Conservation (phyloP, 2,888 invertebrate genomes). For the Mythimna vitellina region DNA sequence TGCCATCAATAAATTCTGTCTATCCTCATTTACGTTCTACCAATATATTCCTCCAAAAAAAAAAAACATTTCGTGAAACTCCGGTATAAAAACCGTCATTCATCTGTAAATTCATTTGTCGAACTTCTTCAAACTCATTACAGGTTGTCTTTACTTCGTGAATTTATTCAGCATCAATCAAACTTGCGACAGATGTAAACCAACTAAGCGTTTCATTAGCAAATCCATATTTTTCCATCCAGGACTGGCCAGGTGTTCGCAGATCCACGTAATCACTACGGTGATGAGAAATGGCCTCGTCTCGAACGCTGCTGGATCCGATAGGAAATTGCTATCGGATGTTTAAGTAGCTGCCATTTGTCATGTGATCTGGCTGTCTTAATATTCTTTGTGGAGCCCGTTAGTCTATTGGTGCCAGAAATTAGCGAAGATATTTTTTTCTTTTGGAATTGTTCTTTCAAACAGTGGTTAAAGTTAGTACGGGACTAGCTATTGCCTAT, state of each 20-base stretch:
- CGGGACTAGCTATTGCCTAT: background rate
- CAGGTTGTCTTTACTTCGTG: slow-evolving; percentile 55
- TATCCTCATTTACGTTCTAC: slow-evolving; percentile 19
- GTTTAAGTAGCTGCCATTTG: slow-evolving; percentile 64
- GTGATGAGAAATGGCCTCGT: slow-evolving; percentile 72
- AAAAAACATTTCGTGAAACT: slow-evolving; percentile 42
- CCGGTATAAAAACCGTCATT: slow-evolving; percentile 54
- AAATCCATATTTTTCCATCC: slow-evolving; percentile 75
- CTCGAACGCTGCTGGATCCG: slow-evolving; percentile 65
- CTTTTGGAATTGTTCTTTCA: background rate
- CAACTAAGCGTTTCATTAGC: slow-evolving; percentile 80
- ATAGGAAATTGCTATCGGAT: slow-evolving; percentile 70
- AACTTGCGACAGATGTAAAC: slow-evolving; percentile 75
- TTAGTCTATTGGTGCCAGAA: slow-evolving; percentile 23
- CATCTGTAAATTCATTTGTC: slow-evolving; percentile 58
- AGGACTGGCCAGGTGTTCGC: slow-evolving; percentile 69
- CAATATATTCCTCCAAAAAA: slow-evolving; percentile 16
- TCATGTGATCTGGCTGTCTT: slow-evolving; percentile 56
- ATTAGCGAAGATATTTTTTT: background rate
- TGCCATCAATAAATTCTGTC: slow-evolving; percentile 20
- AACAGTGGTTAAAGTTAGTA: too few relatives aligned
- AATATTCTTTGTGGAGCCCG: slow-evolving; percentile 53
- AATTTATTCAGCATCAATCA: slow-evolving; percentile 76
- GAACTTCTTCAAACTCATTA: slow-evolving; percentile 67
- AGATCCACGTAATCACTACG: slow-evolving; percentile 68